A percentile compares a stretch with the other conserved stretches of the same genome.
phyloP scores from a whole-genome alignment of 2,888 invertebrate genomes.

The Rambutsinella grinnellia region DNA sequence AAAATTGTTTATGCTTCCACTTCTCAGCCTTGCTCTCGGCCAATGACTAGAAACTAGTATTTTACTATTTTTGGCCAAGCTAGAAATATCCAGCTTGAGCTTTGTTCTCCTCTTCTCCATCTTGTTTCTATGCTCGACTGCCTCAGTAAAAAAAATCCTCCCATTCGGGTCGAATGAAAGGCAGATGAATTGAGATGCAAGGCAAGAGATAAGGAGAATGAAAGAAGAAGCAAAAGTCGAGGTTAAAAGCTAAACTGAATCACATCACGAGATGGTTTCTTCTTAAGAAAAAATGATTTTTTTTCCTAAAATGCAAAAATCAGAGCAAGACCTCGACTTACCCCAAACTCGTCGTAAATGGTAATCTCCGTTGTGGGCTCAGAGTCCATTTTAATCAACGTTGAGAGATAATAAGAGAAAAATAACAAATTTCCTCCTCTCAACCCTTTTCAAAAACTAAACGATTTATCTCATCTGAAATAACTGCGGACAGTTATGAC shows the following conservation, averaged over 20 bases:
- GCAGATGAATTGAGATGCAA: slow-evolving; percentile 20
- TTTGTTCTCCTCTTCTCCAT: no score
- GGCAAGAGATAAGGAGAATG: slow-evolving; percentile 11
- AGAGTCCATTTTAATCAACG: slow-evolving; percentile 38
- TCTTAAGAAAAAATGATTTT: no score
- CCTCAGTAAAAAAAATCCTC: slow-evolving; percentile 7
- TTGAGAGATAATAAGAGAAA: background rate
- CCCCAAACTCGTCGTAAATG: slow-evolving; percentile 48
- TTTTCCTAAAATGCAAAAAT: background rate
- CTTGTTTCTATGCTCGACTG: slow-evolving; percentile 26
- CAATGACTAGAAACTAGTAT: background rate
- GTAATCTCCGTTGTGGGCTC: slow-evolving; percentile 48
- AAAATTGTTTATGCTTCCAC: background rate
- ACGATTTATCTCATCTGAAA: background rate
- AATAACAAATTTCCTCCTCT: background rate
- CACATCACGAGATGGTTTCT: no score
- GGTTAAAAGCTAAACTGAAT: slow-evolving; percentile 36
- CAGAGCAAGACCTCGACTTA: slow-evolving; percentile 30
- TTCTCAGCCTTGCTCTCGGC: background rate
- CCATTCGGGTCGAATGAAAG: slow-evolving; percentile 49
- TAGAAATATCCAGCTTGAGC: no score
- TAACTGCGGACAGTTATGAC: background rate
- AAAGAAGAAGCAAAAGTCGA: background rate
- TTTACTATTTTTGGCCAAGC: background rate
- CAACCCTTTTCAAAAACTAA: background rate